Conservation (phyloP, 1,140 invertebrate genomes). For the Drosophila funebris region DNA sequence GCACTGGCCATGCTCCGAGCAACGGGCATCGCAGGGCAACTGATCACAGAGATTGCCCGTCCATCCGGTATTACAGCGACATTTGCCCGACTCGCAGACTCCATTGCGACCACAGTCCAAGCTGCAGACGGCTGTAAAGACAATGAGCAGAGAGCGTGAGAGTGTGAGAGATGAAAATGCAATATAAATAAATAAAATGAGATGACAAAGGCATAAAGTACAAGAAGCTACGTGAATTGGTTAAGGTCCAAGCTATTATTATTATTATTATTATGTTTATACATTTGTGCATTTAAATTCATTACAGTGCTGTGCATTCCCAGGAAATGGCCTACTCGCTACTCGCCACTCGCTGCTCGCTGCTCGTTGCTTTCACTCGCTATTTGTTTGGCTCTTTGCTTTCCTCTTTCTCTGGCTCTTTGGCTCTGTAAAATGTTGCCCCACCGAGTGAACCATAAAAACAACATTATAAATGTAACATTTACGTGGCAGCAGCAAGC, state of each 20-base stretch:
- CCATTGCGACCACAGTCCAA: conserved; percentile 96
- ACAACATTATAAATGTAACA: conserved; percentile 80
- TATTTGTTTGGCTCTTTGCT: background rate
- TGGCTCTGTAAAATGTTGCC: conserved; percentile 34
- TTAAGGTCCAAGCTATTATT: background rate
- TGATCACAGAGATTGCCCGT: conserved; percentile 95
- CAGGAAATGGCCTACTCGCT: background rate
- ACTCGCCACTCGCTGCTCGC: background rate
- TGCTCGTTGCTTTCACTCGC: conserved; percentile 10
- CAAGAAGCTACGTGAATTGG: background rate
- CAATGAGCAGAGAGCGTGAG: too few species aligned
- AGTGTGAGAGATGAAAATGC: too few species aligned
- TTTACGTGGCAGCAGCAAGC: conserved; percentile 72
- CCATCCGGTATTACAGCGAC: conserved; percentile 95
- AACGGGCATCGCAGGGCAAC: conserved; percentile 94
- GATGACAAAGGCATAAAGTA: background rate
- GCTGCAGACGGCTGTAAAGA: conserved; percentile 91
- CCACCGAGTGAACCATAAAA: conserved; percentile 69
- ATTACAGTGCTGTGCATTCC: conserved; percentile 21
- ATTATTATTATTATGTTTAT: conserved; percentile 25
- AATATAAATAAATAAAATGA: conserved; percentile 1
- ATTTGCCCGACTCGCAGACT: conserved; percentile 94
- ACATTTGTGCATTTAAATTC: conserved; percentile 45
- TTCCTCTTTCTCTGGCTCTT: background rate
- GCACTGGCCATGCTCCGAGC: conserved; percentile 97